Evolutionary conservation across 1,140 invertebrate genomes (phyloP).

Genomic region (Trichonephila clavipes): DNA sequence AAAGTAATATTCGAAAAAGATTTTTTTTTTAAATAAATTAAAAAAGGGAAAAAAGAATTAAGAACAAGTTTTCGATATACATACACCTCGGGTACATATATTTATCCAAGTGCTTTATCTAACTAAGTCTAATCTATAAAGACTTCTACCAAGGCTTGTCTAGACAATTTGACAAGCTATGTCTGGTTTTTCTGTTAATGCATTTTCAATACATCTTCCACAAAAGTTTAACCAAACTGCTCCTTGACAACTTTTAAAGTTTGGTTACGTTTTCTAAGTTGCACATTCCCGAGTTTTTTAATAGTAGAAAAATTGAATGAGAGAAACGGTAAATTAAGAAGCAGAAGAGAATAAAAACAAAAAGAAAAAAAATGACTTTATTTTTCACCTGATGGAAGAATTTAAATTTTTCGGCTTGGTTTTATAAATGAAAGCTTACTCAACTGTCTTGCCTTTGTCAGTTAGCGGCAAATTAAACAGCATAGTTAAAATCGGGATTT

Average conservation of each 20-base stretch:
- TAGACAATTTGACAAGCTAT: conserved; percentile 55
- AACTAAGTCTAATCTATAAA: conserved; percentile 39
- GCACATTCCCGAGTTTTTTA: neutral
- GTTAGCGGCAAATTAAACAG: neutral
- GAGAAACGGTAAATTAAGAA: no score
- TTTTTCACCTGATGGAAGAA: neutral
- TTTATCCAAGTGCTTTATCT: conserved; percentile 37
- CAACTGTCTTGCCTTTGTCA: conserved; percentile 36
- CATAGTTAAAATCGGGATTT: neutral
- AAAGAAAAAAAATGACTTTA: neutral
- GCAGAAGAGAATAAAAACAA: neutral
- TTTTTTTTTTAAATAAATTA: no score
- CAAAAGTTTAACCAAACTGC: conserved; percentile 35
- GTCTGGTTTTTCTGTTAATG: conserved; percentile 65
- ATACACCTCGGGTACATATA: neutral
- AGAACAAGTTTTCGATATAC: conserved; percentile 39
- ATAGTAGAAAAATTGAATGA: no score
- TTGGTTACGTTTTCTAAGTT: neutral
- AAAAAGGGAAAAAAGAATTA: neutral
- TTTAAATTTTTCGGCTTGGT: conserved; percentile 40
- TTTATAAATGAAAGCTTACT: conserved; percentile 19
- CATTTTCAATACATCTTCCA: conserved; percentile 55
- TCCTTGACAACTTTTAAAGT: conserved; percentile 48
- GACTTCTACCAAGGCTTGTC: conserved; percentile 46
- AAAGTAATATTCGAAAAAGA: no score